Evolutionary conservation across 2,888 invertebrate species (phyloP).

Genomic region (Limnephilus marmoratus): DNA sequence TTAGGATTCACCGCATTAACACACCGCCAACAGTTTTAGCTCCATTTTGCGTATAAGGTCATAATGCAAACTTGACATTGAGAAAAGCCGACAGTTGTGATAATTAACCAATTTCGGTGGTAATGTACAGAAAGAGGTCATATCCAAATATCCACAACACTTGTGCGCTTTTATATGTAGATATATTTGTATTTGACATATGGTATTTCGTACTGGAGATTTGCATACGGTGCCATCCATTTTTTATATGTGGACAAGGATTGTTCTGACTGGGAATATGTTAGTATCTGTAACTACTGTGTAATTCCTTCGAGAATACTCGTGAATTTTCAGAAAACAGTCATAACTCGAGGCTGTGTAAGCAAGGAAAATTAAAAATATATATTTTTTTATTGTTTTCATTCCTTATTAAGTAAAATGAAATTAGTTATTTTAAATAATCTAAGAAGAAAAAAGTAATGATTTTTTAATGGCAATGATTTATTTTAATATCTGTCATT

Average conservation of each 20-base stretch:
- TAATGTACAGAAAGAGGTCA: conserved; percentile 36
- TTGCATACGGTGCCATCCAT: conserved; percentile 40
- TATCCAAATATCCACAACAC: neutral
- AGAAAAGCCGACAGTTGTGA: conserved; percentile 30
- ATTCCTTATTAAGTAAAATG: too few relatives aligned
- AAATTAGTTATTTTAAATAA: neutral
- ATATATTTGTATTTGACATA: conserved; percentile 29
- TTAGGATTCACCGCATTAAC: conserved; percentile 37
- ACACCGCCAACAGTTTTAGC: neutral
- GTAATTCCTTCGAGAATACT: neutral
- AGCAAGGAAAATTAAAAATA: neutral
- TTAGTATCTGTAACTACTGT: neutral
- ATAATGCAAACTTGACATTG: conserved; percentile 51
- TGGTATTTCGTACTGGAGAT: conserved; percentile 38
- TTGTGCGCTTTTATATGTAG: conserved; percentile 17
- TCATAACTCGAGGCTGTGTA: neutral
- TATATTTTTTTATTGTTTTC: neutral
- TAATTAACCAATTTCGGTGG: conserved; percentile 47
- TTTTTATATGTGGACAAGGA: conserved; percentile 38
- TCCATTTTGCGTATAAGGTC: conserved; percentile 37
- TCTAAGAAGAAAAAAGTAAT: neutral
- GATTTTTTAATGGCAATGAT: neutral
- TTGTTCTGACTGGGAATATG: neutral
- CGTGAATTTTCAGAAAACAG: neutral
- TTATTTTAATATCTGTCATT: neutral